Base-by-base conservation (phyloP, 1,140 invertebrate species). In the Portunus trituberculatus region DNA sequence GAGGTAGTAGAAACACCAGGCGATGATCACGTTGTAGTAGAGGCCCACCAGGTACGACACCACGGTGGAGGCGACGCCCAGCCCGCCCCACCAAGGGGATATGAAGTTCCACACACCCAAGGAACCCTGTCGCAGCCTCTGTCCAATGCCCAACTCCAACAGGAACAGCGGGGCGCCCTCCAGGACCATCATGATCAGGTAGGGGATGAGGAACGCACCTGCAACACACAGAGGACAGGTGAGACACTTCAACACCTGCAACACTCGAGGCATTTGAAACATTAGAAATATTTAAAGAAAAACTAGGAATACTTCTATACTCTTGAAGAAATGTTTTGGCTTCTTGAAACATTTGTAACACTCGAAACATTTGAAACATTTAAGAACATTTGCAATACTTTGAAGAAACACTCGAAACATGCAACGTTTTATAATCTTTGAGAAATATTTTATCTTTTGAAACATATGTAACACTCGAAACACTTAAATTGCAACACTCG, bases 1-100 rank as follows among this genome's bases (percentile, higher is more conserved):
- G 92, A 99, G 98, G 97, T 99, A 99, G 97, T 98, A 99, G 97
- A 99, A 98, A 96, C 99, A 99, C 99, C 99, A 99, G 83, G 99
- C 99, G 96, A 99, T 99, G 97, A 99, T 99, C 96, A 99, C 99
- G 96, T 99, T 99, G 97, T 99, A 99, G 97, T 99, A 99, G 59
- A 99, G 97, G 92, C 97, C 97, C 16, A 97, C 97, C 86, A 97
- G 96, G 96, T 97, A 97, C 0, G 98, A 98, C 29, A 99, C 99
- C 88, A 99, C 98, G 96, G 98, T 99, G 92, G 98, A 98, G 20
- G 99, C 98, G 93, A 99, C 98, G 28, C 98, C 98, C 95, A 99
- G 98, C 76, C 98, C 98, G 7, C 98, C 98, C 93, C 99, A 97
- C 98, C 98, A 99, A 0, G 99, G 99, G 97, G 99, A 98, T 96